Evolutionary conservation across 2,797 vertebrate genomes (phyloP).

Genomic region (Clarias laeviceps): DNA sequence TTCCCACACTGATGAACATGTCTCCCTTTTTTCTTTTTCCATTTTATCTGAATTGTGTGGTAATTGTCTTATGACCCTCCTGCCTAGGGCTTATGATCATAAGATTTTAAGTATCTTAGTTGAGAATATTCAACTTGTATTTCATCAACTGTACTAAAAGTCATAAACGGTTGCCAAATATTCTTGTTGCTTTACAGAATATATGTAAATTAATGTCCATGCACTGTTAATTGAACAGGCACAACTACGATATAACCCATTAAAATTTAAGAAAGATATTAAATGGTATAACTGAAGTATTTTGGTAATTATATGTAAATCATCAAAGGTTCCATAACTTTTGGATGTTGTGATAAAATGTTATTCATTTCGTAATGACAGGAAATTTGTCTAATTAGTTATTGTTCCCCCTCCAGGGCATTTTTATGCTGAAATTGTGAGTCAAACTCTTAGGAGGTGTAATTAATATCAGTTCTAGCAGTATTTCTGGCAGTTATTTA

Average conservation of each 20-base stretch:
- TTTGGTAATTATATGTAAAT: neutral
- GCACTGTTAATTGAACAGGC: neutral
- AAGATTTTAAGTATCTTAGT: neutral
- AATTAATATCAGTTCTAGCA: neutral
- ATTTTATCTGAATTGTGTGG: neutral
- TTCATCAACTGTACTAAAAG: neutral
- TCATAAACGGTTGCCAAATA: neutral
- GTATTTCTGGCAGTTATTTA: neutral
- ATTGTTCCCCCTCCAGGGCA: neutral
- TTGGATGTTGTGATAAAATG: neutral
- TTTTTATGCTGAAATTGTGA: neutral
- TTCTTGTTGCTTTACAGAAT: neutral
- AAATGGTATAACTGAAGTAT: neutral
- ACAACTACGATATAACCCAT: neutral
- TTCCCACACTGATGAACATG: slow-evolving; percentile 72
- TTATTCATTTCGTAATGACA: neutral
- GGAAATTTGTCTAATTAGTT: neutral
- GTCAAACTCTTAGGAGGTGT: neutral
- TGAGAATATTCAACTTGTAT: neutral
- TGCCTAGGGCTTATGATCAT: neutral
- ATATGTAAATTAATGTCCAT: neutral
- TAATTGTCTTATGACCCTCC: neutral
- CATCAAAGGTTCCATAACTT: neutral
- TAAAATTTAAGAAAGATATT: neutral
- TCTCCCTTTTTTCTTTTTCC: slow-evolving; percentile 30